A percentile compares a stretch with the other conserved stretches of the same genome.
phyloP scores from a whole-genome alignment of 2,797 vertebrate species.

The Sparus aurata region DNA sequence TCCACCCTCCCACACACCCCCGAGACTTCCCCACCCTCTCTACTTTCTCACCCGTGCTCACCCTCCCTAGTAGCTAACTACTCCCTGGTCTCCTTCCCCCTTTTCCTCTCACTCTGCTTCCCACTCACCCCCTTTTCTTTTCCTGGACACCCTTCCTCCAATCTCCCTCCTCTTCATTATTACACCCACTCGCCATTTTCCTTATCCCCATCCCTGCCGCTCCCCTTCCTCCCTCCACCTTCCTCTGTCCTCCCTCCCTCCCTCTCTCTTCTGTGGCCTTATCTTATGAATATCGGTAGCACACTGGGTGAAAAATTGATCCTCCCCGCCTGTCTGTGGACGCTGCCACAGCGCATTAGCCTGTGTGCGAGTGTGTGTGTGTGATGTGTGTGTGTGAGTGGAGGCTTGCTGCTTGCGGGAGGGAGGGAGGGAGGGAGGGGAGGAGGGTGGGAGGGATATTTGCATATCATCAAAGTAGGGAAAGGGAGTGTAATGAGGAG shows the following conservation, averaged over 20 bases:
- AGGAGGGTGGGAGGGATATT: slow-evolving; percentile 74
- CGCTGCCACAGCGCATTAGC: slow-evolving; percentile 82
- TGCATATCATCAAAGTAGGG: slow-evolving; percentile 86
- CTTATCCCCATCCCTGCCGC: slow-evolving; percentile 60
- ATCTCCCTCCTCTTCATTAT: slow-evolving; percentile 46
- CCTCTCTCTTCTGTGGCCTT: slow-evolving; percentile 74
- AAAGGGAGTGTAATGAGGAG: slow-evolving; percentile 81
- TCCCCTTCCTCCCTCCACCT: slow-evolving; percentile 51
- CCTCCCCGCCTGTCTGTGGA: slow-evolving; percentile 84
- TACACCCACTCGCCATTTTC: slow-evolving; percentile 70
- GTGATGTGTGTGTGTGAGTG: slow-evolving; percentile 61
- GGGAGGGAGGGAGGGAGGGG: slow-evolving; percentile 43
- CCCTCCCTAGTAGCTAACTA: slow-evolving; percentile 38
- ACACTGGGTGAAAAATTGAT: slow-evolving; percentile 87
- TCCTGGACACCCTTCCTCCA: slow-evolving; percentile 58
- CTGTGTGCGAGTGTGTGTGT: slow-evolving; percentile 61
- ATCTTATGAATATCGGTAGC: slow-evolving; percentile 86
- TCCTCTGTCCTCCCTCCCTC: slow-evolving; percentile 26
- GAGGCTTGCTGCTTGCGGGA: slow-evolving; percentile 67
- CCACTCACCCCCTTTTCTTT: slow-evolving; percentile 59
- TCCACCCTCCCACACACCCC: slow-evolving; percentile 79
- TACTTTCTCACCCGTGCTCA: slow-evolving; percentile 74
- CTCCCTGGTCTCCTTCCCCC: slow-evolving; percentile 30
- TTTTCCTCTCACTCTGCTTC: slow-evolving; percentile 42
- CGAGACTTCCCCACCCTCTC: slow-evolving; percentile 74